Percentiles rank a stretch among this genome's conserved stretches.
phyloP scores from a whole-genome alignment of 37 sponge, comb jelly and placozoan species.

The Beroe ovata region DNA sequence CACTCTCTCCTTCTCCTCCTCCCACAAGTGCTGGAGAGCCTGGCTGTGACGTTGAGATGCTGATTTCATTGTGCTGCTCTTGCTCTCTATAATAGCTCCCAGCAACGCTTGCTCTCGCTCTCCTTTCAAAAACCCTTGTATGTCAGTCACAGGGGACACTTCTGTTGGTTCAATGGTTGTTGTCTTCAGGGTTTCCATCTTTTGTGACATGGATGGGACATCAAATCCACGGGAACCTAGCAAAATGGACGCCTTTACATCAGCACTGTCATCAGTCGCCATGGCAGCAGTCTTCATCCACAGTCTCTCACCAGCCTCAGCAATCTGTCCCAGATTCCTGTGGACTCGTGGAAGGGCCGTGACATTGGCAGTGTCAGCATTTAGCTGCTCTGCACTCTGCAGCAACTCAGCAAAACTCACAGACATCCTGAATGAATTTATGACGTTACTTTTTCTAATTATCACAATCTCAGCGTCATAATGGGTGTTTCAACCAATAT shows the following conservation, averaged over 20 bases:
- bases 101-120: conserved; percentile 93
- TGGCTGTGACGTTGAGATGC: conserved; percentile 72
- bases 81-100: conserved; percentile 88
- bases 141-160: conserved; percentile 56
- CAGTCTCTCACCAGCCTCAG: conserved; percentile 88
- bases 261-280: conserved; percentile 73
- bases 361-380: conserved; percentile 74
- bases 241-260: conserved; percentile 91
- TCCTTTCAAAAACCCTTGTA: conserved; percentile 84
- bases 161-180: conserved; percentile 85
- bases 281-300: conserved; percentile 75
- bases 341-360: conserved; percentile 84
- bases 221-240: conserved; percentile 93
- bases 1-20: conserved; percentile 91
- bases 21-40: conserved; percentile 85
- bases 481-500: too few relatives aligned
- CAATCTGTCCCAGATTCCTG: conserved; percentile 91
- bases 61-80: conserved; percentile 69
- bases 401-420: conserved; percentile 78
- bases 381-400: conserved; percentile 86
- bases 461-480: too few relatives aligned
- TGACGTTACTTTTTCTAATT: too few relatives aligned
- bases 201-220: conserved; percentile 83
- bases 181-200: conserved; percentile 85
- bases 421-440: conserved; percentile 69